phyloP scores from a whole-genome alignment of 2,797 vertebrate genomes.

The Chromis chromis region DNA sequence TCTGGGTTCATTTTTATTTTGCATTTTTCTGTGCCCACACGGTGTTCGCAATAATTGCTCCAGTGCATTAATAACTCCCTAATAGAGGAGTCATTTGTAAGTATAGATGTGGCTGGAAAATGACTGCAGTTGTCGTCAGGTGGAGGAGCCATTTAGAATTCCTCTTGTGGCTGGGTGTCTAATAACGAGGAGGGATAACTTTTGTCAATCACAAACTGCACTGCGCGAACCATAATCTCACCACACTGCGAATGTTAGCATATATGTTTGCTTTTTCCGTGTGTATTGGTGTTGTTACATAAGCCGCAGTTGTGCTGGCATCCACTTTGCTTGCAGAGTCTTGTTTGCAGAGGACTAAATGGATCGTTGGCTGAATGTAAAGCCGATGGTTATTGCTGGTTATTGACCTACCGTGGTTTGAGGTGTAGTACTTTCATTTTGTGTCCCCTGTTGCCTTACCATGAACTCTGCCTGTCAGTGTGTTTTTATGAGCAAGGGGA shows the following conservation, averaged over 20 bases:
- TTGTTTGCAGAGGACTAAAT: slow-evolving; percentile 42
- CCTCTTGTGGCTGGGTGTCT: background rate
- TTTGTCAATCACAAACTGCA: background rate
- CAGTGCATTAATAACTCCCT: background rate
- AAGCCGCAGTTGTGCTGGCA: slow-evolving; percentile 34
- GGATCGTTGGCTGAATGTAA: slow-evolving; percentile 22
- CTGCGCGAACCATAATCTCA: background rate
- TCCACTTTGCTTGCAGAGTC: background rate
- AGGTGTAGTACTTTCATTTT: slow-evolving; percentile 25
- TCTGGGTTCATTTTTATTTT: slow-evolving; percentile 13
- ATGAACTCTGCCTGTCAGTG: slow-evolving; percentile 32
- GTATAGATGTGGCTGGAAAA: background rate
- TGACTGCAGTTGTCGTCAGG: too few relatives aligned
- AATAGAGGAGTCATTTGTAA: background rate
- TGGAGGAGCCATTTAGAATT: background rate
- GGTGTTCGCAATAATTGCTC: slow-evolving; percentile 6
- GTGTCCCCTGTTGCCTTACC: slow-evolving; percentile 24
- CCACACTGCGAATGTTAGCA: slow-evolving; percentile 1
- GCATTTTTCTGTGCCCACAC: slow-evolving; percentile 10
- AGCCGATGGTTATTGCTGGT: slow-evolving; percentile 8
- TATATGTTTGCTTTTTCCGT: slow-evolving; percentile 22
- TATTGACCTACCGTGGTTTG: slow-evolving; percentile 4
- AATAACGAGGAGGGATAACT: background rate
- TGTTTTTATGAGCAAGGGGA: slow-evolving; percentile 47
- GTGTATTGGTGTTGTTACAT: slow-evolving; percentile 3